Conservation (phyloP, 2,888 invertebrate species). For the Drosophila borborema region DNA sequence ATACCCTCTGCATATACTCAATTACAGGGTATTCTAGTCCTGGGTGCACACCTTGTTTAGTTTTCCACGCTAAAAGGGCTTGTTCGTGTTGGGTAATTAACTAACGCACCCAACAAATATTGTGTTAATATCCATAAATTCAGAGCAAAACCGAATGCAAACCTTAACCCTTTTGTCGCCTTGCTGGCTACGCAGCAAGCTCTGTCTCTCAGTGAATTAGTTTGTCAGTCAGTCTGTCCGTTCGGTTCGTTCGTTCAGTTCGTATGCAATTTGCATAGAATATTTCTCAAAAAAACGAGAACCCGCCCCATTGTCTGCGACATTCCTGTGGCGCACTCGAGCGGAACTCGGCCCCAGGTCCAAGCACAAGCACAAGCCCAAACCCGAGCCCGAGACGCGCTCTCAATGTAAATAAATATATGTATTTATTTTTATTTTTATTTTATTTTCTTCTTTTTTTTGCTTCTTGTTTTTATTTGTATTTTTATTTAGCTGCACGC, state of each 20-base stretch:
- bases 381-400: slow-evolving; percentile 22
- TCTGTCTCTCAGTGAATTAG: slow-evolving; percentile 12
- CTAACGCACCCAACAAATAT: slow-evolving; percentile 63
- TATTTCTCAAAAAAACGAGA: slow-evolving; percentile 44
- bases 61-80: slow-evolving; percentile 58
- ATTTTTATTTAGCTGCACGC: slow-evolving; percentile 76
- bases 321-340: slow-evolving; percentile 66
- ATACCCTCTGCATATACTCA: too few species aligned
- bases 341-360: slow-evolving; percentile 48
- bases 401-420: slow-evolving; percentile 70
- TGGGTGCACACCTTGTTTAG: slow-evolving; percentile 5
- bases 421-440: slow-evolving; percentile 72
- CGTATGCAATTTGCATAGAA: slow-evolving; percentile 69
- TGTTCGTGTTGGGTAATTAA: slow-evolving; percentile 43
- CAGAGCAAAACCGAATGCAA: slow-evolving; percentile 22
- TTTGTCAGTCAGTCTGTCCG: slow-evolving; percentile 16
- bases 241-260: slow-evolving; percentile 1
- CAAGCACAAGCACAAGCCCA: slow-evolving; percentile 6
- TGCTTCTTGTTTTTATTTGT: slow-evolving; percentile 55
- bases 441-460: slow-evolving; percentile 40
- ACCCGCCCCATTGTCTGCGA: slow-evolving; percentile 75
- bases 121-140: slow-evolving; percentile 75
- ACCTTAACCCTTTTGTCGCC: slow-evolving; percentile 66
- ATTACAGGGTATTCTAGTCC: background rate
- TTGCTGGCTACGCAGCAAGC: slow-evolving; percentile 14